Evolutionary conservation across 1,140 invertebrate species (phyloP), one percentile per base, ranked within the genome.

Genomic region (Helicoverpa armigera): DNA sequence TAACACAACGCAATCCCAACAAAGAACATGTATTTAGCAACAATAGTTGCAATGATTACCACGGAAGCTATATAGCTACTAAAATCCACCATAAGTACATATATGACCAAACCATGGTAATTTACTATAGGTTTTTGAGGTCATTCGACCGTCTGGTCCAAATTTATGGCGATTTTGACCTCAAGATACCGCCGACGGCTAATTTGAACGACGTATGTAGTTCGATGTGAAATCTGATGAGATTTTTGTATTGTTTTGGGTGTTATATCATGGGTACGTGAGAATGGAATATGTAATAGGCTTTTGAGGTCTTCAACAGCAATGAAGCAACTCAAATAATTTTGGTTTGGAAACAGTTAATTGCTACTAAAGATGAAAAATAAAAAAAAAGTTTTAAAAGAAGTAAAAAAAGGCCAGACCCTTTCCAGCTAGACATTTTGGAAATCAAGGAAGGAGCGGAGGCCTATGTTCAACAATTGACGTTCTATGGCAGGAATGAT

Each of bases 131-230:
- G 1, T 54, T 70, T 72, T 72, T 72, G 50, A 72, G 69, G 69
- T 72, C 50, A 53, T 14, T 53, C 48, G 48, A 54, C 18, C 69
- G 18, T 54, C 29, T 23, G 69, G 18, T 1, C n/a, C 14, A 2
- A 31, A 72, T 31, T 72, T 70, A 70, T 29, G 48, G 69, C 50
- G 48, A 53, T 72, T 72, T 54, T 72, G 69, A 72, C 69, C 69
- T 72, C 50, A n/a, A 72, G 69, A 50, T 54, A 18, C 23, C 23
- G 29, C 35, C 35, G n/a, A 7, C 18, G 69, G 18, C 12, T 72
- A 65, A n/a, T 43, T 43, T 35, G 14, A 29, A 12, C 13, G 18
- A 1, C 11, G 10, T 50, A 18, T 69, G 43, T 50, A 18, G 11
- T 16, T 12, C 18, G 23, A 16, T 48, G 48, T 67, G n/a, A 67